Percentiles rank a stretch among this genome's conserved stretches.
phyloP scores from a whole-genome alignment of 2,797 vertebrate genomes.

The Gymnoscopelus microlampas region DNA sequence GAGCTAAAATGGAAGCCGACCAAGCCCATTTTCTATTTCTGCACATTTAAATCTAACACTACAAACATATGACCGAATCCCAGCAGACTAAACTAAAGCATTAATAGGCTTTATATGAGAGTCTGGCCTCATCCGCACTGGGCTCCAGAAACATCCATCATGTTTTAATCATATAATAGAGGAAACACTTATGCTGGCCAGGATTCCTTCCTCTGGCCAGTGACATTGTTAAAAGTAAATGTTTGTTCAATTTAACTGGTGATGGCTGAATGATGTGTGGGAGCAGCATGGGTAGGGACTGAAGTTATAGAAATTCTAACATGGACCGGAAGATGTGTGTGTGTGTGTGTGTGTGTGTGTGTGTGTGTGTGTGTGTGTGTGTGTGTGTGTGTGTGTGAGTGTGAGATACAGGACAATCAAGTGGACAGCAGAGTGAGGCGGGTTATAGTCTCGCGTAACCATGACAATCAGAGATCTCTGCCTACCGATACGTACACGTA shows the following conservation, averaged over 20 bases:
- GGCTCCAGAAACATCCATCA: slow-evolving; percentile 40
- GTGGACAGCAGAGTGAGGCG: too few relatives aligned
- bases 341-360: neutral
- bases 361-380: slow-evolving; percentile 3
- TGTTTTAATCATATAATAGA: slow-evolving; percentile 28
- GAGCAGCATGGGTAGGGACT: neutral
- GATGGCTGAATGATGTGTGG: slow-evolving; percentile 12
- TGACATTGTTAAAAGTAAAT: slow-evolving; percentile 31
- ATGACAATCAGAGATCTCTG: too few relatives aligned
- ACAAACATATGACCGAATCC: slow-evolving; percentile 22
- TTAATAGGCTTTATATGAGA: slow-evolving; percentile 36
- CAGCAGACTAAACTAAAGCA: slow-evolving; percentile 23
- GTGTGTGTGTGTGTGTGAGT: slow-evolving; percentile 1
- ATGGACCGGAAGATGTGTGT: too few relatives aligned
- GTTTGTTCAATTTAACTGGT: slow-evolving; percentile 31
- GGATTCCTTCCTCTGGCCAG: neutral
- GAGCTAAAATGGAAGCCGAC: slow-evolving; percentile 12
- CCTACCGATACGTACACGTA: too few relatives aligned
- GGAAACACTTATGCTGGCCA: slow-evolving; percentile 17
- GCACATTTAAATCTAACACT: slow-evolving; percentile 25
- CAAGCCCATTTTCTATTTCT: neutral
- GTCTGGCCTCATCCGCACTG: slow-evolving; percentile 22
- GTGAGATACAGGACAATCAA: too few relatives aligned
- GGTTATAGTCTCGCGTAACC: too few relatives aligned
- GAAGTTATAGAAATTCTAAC: neutral